A percentile compares a stretch with the other conserved stretches of the same genome.
These are phyloP conservation scores for Leptopilina syphax DNA, from an alignment of 2,888 invertebrate genomes.

Conservation along the genomic window DNA sequence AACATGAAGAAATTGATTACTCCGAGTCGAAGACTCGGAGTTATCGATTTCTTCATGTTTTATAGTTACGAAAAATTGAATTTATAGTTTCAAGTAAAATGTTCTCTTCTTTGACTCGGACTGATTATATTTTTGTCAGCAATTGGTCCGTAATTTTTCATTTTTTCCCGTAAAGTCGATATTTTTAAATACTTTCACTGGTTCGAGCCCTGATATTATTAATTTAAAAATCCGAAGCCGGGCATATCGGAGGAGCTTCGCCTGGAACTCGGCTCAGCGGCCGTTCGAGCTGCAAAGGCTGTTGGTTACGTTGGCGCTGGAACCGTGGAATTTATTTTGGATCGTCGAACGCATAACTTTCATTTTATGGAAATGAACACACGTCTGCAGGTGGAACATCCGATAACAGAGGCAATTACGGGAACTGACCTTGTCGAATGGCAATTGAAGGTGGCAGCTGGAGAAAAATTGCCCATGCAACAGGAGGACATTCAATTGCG, in stretches of 20 bases:
- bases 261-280: conserved; percentile 89
- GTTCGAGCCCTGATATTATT: too few species aligned
- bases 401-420: conserved; percentile 98
- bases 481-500: conserved; percentile 88
- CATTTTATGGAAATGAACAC: conserved; percentile 99
- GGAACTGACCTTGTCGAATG: conserved; percentile 98
- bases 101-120: too few species aligned
- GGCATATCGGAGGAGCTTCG: conserved; percentile 88
- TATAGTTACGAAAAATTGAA: too few species aligned
- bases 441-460: conserved; percentile 94
- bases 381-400: conserved; percentile 95
- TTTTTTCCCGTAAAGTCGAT: too few species aligned
- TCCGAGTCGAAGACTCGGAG: too few species aligned
- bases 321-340: conserved; percentile 98
- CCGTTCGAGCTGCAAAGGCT: conserved; percentile 95
- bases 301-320: conserved; percentile 98
- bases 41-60: too few species aligned
- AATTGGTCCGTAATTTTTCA: too few species aligned
- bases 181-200: too few species aligned
- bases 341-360: conserved; percentile 89
- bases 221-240: conserved; percentile 80
- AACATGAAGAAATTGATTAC: too few species aligned
- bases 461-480: conserved; percentile 88
- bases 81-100: too few species aligned
- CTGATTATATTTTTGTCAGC: not conserved